Conservation (phyloP, 2,888 invertebrate genomes). For the Ornithoptera alexandrae region DNA sequence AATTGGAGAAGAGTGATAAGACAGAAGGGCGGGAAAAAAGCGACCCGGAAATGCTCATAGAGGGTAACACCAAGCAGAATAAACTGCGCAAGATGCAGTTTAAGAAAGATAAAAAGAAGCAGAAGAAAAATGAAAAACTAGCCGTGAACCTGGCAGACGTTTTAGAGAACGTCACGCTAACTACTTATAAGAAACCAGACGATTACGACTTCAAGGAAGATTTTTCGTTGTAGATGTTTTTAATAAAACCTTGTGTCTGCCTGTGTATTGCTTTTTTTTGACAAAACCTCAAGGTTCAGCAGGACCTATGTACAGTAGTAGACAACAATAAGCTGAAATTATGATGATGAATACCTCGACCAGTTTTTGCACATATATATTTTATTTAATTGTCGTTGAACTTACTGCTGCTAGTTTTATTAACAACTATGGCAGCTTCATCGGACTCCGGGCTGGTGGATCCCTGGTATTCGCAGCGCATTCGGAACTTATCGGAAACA, state of each 20-base stretch:
- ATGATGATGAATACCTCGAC: too few species aligned
- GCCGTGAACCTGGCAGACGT: conserved; percentile 82
- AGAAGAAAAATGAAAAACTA: conserved; percentile 78
- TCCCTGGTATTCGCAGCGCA: too few species aligned
- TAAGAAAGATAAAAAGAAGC: conserved; percentile 82
- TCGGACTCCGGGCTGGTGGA: too few species aligned
- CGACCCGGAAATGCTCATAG: conserved; percentile 84
- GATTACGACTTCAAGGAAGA: conserved; percentile 83
- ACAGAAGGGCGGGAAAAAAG: conserved; percentile 61
- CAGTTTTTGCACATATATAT: too few species aligned
- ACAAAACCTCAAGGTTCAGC: neutral
- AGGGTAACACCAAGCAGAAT: conserved; percentile 82
- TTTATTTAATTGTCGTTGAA: too few species aligned
- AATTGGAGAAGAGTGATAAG: conserved; percentile 59
- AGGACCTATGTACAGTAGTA: too few species aligned
- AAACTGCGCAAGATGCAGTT: conserved; percentile 76
- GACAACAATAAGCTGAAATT: too few species aligned
- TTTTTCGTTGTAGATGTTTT: conserved; percentile 20
- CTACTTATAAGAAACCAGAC: conserved; percentile 64
- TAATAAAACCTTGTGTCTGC: conserved; percentile 18
- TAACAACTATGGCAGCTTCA: too few species aligned
- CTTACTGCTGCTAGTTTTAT: too few species aligned
- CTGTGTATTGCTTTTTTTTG: neutral
- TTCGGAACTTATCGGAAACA: too few species aligned
- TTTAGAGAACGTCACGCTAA: conserved; percentile 81